Percentiles rank a stretch among this genome's conserved stretches.
These are phyloP conservation scores for Prunella himalayana DNA, from an alignment of 2,113 vertebrate species.

Conservation along the genomic window DNA sequence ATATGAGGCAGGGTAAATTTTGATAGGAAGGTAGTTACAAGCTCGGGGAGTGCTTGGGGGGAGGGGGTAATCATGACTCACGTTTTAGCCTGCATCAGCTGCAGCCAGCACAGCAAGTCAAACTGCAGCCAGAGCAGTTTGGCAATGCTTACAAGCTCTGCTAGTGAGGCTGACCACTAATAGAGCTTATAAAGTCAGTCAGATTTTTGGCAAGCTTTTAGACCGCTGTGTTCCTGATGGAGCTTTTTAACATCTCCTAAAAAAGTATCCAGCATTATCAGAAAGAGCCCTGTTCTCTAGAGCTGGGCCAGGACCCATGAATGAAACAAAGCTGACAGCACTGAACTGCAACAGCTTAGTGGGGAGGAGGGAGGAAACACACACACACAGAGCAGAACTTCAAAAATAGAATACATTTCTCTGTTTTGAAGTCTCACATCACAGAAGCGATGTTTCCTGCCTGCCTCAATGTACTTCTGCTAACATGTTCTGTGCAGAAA, in stretches of 20 bases:
- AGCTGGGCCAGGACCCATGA: conserved; percentile 9
- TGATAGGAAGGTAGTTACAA: background rate
- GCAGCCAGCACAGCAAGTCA: background rate
- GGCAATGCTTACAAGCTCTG: background rate
- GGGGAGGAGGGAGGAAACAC: background rate
- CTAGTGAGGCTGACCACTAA: conserved; percentile 26
- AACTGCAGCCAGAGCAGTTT: background rate
- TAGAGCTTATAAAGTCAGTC: conserved; percentile 42
- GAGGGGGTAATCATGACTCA: fast-evolving
- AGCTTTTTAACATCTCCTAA: background rate
- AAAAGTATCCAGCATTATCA: conserved; percentile 7
- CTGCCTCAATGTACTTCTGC: background rate
- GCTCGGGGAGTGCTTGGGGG: background rate
- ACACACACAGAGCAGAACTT: background rate
- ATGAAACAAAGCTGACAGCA: conserved; percentile 38
- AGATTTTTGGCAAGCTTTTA: conserved; percentile 42
- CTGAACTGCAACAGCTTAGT: background rate
- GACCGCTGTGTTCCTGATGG: conserved; percentile 5
- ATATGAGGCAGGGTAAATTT: background rate
- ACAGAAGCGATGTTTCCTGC: background rate
- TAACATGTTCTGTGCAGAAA: background rate
- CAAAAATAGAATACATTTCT: background rate
- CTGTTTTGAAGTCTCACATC: conserved; percentile 22
- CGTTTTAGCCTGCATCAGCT: background rate
- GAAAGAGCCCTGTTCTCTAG: background rate